A percentile compares a stretch with the other conserved stretches of the same genome.
phyloP scores from a whole-genome alignment of 2,113 vertebrate species.

The Marcusenius ussheri region DNA sequence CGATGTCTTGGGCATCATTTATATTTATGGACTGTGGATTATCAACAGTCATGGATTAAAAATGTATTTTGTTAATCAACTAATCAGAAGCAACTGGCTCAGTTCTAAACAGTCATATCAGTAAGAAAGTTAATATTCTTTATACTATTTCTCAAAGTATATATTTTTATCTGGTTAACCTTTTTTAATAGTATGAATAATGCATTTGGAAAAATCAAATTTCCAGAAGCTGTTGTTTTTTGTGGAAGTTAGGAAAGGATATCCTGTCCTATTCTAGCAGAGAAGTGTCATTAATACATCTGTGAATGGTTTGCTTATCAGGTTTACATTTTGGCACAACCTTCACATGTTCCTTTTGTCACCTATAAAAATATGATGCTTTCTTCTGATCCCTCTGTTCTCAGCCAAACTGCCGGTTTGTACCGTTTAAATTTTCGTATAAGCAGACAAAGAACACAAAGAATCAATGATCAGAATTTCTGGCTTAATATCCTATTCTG shows the following conservation, averaged over 20 bases:
- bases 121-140: not conserved
- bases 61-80: not conserved
- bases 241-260: not conserved
- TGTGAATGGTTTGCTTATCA: not conserved
- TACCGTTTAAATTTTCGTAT: too few species aligned
- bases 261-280: slow-evolving; percentile 17
- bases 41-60: not conserved
- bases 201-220: not conserved
- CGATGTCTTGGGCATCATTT: not conserved
- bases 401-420: too few species aligned
- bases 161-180: not conserved
- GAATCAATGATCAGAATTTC: too few species aligned
- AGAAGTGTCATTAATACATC: not conserved
- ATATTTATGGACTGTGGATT: not conserved
- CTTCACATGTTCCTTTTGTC: not conserved
- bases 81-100: not conserved
- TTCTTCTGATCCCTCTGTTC: not conserved
- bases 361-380: not conserved
- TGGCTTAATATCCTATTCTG: too few species aligned
- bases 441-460: too few species aligned
- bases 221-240: not conserved
- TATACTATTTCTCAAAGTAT: not conserved
- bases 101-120: not conserved
- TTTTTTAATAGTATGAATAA: not conserved
- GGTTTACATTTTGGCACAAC: not conserved